Base-by-base conservation (phyloP, 2,888 invertebrate species). In the Amblyjoppa fuscipennis region DNA sequence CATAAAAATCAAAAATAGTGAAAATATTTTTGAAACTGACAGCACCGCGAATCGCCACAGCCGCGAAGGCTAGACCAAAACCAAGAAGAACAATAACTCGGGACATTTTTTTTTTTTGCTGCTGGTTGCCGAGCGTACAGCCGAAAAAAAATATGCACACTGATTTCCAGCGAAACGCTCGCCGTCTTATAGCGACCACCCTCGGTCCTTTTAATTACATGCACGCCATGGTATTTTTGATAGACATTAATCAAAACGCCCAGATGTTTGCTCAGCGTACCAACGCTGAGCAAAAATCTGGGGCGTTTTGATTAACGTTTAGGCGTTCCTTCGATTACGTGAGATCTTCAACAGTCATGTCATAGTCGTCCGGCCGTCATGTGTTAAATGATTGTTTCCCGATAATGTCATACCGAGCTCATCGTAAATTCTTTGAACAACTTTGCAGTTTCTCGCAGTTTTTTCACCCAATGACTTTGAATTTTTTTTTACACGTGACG, bases 1-100 rank as follows among this genome's bases (percentile, higher is more conserved):
- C 2, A 41, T 2, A 11, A 41, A 41, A 41, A 11, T 1, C 0
- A 41, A 34, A 51, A 53, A 41, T n/a, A 1, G n/a, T 49, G 45
- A 38, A 59, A 28, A 20, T 16, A 20, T 20, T 4, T 16, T 69
- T 4, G 3, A 76, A 68, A 84, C 88, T 86, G 79, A 89, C 89
- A 13, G 82, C 87, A 75, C 87, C 85, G 2, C 85, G 51, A 81
- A 76, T 73, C 11, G 79, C 74, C 13, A 76, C 69, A 20, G 70
- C 71, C 51, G 87, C 45, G 34, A 66, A 45, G 45, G 78, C 85
- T 5, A 85, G 20, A 41, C 80, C 41, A 16, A 78, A 38, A 56
- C 76, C 70, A 34, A 81, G 34, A 73, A 81, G n/a, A 9, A 85
- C 28, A 16, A 81, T 34, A 61, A 83, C 13, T 73, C 61, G 86